These are phyloP conservation scores for Upupa epops DNA, from an alignment of 2,113 vertebrate species.

Conservation along the genomic window DNA sequence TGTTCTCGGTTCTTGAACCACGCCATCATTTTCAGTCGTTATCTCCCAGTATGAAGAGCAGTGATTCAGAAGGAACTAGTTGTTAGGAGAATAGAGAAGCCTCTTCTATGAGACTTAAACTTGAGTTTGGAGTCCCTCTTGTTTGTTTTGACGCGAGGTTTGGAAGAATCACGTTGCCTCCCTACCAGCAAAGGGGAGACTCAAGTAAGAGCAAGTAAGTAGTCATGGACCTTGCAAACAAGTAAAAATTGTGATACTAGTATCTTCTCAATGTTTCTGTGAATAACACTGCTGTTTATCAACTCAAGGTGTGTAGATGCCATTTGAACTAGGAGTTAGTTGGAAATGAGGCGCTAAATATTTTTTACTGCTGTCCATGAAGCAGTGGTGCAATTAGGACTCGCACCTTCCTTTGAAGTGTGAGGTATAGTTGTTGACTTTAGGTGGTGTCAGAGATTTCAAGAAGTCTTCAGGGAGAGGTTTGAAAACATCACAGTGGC, in stretches of 20 bases:
- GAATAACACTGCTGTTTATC: rapidly evolving
- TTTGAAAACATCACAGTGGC: neutral
- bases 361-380: neutral
- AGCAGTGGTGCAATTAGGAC: neutral
- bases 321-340: neutral
- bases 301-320: neutral
- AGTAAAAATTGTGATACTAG: neutral
- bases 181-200: neutral
- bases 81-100: neutral
- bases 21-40: neutral
- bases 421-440: neutral
- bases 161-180: neutral
- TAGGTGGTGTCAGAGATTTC: neutral
- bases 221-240: neutral
- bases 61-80: neutral
- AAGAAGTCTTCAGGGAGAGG: neutral
- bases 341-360: neutral
- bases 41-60: neutral
- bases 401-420: neutral
- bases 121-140: neutral
- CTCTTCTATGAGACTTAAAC: neutral
- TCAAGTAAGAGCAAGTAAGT: neutral
- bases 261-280: neutral
- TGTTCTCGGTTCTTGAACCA: neutral
- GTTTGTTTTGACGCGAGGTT: neutral